Evolutionary conservation across 2,113 vertebrate species (phyloP).

Genomic region (Apodemus speciosus): DNA sequence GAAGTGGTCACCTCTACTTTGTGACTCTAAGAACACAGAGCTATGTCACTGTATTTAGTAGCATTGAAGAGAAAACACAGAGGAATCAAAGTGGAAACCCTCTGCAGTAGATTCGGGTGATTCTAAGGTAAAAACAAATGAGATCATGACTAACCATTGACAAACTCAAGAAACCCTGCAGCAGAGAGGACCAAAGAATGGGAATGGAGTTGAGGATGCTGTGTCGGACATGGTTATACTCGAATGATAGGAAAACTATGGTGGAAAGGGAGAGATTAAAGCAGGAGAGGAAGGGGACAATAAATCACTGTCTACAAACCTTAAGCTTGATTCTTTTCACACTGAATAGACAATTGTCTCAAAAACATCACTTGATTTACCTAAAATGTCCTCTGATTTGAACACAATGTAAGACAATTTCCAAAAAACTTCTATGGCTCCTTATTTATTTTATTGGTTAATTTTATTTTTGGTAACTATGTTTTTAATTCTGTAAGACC

Average conservation of each 20-base stretch:
- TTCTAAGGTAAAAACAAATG: background rate
- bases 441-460: conserved; percentile 16
- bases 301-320: background rate
- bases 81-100: background rate
- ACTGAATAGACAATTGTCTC: conserved; percentile 5
- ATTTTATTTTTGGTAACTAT: background rate
- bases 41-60: background rate
- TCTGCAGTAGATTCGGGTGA: background rate
- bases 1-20: background rate
- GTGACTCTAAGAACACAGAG: background rate
- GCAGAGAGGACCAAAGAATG: background rate
- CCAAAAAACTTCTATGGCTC: background rate
- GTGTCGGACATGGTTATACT: background rate
- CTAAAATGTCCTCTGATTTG: conserved; percentile 13
- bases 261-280: background rate
- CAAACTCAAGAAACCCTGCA: background rate
- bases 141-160: background rate
- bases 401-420: conserved; percentile 25
- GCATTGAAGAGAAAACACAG: background rate
- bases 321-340: conserved; percentile 30
- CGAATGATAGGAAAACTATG: background rate
- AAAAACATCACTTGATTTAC: background rate
- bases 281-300: background rate
- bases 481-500: background rate
- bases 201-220: background rate